Evolutionary conservation across 1,140 invertebrate species (phyloP).

Genomic region (Danaus melanippus): DNA sequence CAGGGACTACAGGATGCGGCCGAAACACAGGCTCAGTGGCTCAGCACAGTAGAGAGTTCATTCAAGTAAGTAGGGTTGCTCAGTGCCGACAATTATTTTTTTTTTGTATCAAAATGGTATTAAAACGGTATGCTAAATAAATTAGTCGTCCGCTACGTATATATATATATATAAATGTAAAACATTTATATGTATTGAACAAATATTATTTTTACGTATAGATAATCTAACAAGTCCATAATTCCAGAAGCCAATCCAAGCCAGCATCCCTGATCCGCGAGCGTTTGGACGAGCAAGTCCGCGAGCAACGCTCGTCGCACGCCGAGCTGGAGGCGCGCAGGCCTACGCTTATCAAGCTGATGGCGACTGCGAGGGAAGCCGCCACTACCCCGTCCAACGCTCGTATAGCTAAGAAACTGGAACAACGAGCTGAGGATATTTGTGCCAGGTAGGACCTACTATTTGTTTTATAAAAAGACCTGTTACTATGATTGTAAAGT

Average conservation of each 20-base stretch:
- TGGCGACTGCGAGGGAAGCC: constrained; percentile 83
- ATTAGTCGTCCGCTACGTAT: no score
- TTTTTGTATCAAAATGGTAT: no score
- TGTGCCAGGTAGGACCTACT: constrained; percentile 67
- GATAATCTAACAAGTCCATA: no score
- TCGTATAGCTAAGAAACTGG: constrained; percentile 90
- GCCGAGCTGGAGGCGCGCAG: constrained; percentile 89
- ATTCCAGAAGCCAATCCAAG: constrained; percentile 77
- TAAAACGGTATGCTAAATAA: no score
- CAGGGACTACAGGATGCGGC: constrained; percentile 95
- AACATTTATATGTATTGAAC: no score
- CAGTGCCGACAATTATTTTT: no score
- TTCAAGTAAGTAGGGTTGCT: constrained; percentile 76
- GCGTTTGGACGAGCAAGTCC: constrained; percentile 89
- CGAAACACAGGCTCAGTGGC: constrained; percentile 87
- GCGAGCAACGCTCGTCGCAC: constrained; percentile 85
- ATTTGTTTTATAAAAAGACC: background rate
- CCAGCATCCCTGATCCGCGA: constrained; percentile 92
- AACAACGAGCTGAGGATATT: constrained; percentile 89
- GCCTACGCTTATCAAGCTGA: constrained; percentile 87
- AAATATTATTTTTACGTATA: no score
- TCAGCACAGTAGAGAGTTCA: constrained; percentile 86
- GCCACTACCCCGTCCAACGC: constrained; percentile 87
- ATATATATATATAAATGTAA: no score
- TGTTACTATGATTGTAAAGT: background rate